Evolutionary conservation across 2,888 invertebrate species (phyloP).

Genomic region (Amphipyra berbera): DNA sequence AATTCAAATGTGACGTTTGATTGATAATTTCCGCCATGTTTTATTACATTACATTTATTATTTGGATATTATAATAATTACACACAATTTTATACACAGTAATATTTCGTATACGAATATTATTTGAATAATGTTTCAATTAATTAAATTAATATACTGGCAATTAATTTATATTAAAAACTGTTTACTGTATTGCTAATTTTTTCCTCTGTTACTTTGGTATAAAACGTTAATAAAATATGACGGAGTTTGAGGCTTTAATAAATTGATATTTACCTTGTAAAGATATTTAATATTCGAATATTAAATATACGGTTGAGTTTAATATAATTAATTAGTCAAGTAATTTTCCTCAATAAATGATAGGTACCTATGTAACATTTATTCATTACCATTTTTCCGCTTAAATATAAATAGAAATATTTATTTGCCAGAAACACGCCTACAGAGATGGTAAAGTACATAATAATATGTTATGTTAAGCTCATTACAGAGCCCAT

Average conservation of each 20-base stretch:
- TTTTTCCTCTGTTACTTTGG: slow-evolving; percentile 10
- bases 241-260: slow-evolving; percentile 7
- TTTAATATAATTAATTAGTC: slow-evolving; percentile 1
- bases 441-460: no score
- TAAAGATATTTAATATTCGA: slow-evolving; percentile 7
- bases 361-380: not conserved
- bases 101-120: slow-evolving; percentile 13
- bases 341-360: slow-evolving; percentile 2
- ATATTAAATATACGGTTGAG: no score
- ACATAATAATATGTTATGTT: no score
- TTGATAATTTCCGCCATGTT: slow-evolving; percentile 48
- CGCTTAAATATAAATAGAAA: not conserved
- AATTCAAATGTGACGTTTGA: slow-evolving; percentile 51
- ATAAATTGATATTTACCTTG: slow-evolving; percentile 33
- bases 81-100: slow-evolving; percentile 20
- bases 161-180: slow-evolving; percentile 22
- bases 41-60: slow-evolving; percentile 11
- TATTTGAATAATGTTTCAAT: slow-evolving; percentile 38
- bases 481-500: no score
- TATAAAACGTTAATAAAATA: slow-evolving; percentile 22
- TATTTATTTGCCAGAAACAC: no score
- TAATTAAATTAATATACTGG: slow-evolving; percentile 17
- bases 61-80: slow-evolving; percentile 30
- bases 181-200: slow-evolving; percentile 2
- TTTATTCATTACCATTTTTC: not conserved